phyloP scores from a whole-genome alignment of 2,113 vertebrate species.

The Symphodus melops region DNA sequence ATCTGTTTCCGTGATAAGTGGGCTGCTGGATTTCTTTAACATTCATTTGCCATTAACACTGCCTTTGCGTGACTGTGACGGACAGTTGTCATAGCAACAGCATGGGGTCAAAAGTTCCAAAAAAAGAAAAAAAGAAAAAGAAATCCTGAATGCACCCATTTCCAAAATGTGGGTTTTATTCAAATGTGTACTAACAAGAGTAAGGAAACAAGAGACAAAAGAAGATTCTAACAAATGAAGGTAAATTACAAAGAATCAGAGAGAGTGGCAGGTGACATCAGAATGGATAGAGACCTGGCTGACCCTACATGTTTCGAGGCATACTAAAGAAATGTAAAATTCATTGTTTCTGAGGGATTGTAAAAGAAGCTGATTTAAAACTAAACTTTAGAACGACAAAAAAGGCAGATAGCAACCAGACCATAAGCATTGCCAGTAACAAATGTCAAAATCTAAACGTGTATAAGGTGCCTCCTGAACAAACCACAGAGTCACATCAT shows the following conservation, averaged over 20 bases:
- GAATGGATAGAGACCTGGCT: too few relatives aligned
- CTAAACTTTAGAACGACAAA: not conserved
- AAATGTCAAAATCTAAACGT: too few relatives aligned
- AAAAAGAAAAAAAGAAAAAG: not conserved
- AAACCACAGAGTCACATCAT: too few relatives aligned
- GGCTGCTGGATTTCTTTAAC: conserved; percentile 8
- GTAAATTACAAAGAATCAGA: not conserved
- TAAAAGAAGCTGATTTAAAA: not conserved
- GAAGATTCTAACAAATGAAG: not conserved
- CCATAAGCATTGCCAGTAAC: not conserved
- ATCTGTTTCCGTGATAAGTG: conserved; percentile 6
- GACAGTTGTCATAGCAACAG: conserved; percentile 3
- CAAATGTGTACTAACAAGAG: not conserved
- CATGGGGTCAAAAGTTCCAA: not conserved
- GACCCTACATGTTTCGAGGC: too few relatives aligned
- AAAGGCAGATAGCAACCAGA: not conserved
- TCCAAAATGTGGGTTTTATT: not conserved
- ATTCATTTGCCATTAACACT: not conserved
- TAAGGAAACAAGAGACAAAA: not conserved
- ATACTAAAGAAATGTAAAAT: not conserved
- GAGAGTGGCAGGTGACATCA: too few relatives aligned
- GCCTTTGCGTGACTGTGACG: not conserved
- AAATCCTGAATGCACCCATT: not conserved
- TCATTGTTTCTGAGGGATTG: not conserved
- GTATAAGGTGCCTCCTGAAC: too few relatives aligned